These are phyloP conservation scores for Lepidothrix coronata DNA, from an alignment of 2,113 vertebrate species.

Conservation along the genomic window DNA sequence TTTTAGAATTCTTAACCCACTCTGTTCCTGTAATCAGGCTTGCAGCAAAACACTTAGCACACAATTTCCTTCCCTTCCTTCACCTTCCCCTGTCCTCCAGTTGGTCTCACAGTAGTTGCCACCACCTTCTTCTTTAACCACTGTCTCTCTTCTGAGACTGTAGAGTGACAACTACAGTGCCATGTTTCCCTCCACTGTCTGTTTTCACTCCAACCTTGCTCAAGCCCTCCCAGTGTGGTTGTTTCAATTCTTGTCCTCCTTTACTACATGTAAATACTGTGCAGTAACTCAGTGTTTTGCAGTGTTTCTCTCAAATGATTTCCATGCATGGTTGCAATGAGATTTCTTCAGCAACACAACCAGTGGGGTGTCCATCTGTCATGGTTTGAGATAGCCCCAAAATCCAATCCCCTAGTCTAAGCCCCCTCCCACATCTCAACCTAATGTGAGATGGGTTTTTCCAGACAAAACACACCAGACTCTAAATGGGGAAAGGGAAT, in stretches of 20 bases:
- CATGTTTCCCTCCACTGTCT: neutral
- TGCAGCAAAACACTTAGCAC: constrained; percentile 16
- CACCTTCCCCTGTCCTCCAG: neutral
- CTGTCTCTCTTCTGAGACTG: neutral
- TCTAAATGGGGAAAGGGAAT: too few relatives aligned
- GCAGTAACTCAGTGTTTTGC: neutral
- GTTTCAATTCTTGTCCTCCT: neutral
- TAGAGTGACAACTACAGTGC: neutral
- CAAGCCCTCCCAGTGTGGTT: neutral
- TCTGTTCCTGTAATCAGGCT: constrained; percentile 17
- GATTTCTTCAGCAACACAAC: neutral
- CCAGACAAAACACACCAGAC: too few relatives aligned
- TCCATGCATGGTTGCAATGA: neutral
- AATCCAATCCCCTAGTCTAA: too few relatives aligned
- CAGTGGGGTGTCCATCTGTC: neutral
- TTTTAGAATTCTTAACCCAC: neutral
- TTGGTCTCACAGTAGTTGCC: neutral
- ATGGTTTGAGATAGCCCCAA: too few relatives aligned
- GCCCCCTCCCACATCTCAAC: too few relatives aligned
- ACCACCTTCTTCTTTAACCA: neutral
- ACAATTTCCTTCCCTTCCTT: constrained; percentile 21
- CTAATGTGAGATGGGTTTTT: too few relatives aligned
- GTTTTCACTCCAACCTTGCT: neutral
- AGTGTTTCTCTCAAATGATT: neutral
- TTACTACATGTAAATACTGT: neutral